phyloP scores from a whole-genome alignment of 2,797 vertebrate species.

The Phrynocephalus vlangalii region DNA sequence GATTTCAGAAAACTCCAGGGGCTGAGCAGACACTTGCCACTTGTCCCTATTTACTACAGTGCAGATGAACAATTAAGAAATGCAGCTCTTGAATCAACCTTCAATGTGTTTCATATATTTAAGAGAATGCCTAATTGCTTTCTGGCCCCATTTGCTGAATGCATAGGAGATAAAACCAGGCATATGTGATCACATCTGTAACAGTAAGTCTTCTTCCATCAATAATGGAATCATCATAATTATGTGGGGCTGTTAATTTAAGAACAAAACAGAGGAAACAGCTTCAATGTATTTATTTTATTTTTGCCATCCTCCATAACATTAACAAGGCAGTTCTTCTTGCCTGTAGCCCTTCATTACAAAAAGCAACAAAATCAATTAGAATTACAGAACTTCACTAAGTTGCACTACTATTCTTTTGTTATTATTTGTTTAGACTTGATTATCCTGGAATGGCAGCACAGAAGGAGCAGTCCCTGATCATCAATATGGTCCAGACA shows the following conservation, averaged over 20 bases:
- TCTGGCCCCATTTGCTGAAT: neutral
- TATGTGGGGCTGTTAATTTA: neutral
- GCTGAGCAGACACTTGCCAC: too few species aligned
- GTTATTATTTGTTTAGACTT: neutral
- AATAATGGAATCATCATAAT: neutral
- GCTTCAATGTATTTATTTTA: neutral
- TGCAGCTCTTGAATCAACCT: too few species aligned
- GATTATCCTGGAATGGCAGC: neutral
- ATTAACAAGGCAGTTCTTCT: neutral
- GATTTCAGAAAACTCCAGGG: too few species aligned
- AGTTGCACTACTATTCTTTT: neutral
- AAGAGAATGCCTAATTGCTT: too few species aligned
- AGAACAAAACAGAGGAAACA: neutral
- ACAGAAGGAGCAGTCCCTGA: neutral
- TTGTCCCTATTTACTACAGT: too few species aligned
- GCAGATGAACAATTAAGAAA: too few species aligned
- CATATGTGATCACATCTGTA: too few species aligned
- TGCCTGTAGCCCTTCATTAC: neutral
- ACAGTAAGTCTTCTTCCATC: neutral
- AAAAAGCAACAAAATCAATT: conserved; percentile 18
- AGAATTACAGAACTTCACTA: neutral
- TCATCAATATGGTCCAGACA: neutral
- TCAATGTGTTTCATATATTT: too few species aligned
- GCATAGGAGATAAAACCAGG: neutral
- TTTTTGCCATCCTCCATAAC: neutral